These are phyloP conservation scores for Andrena flavipes DNA, from an alignment of 2,888 invertebrate genomes.

Conservation along the genomic window DNA sequence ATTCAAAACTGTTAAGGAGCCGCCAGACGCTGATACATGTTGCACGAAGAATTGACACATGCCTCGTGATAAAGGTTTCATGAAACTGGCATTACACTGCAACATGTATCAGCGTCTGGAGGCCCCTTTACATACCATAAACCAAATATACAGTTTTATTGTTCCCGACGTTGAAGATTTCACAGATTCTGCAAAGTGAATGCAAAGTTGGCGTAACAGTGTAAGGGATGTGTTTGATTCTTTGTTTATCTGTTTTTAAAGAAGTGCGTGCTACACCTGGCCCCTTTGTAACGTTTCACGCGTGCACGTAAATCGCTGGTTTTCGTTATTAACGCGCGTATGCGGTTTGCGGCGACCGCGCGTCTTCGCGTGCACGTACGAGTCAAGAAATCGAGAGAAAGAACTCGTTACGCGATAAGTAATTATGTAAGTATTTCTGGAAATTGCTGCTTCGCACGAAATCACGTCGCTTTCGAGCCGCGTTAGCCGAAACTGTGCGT, in stretches of 20 bases:
- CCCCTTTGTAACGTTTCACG: slow-evolving; percentile 2
- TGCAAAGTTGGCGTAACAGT: neutral
- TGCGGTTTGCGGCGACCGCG: slow-evolving; percentile 17
- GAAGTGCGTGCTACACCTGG: neutral
- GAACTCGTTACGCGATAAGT: slow-evolving; percentile 16
- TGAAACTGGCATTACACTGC: no score
- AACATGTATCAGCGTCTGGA: no score
- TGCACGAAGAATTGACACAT: no score
- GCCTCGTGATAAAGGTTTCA: no score
- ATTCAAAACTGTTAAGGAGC: no score
- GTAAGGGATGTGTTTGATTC: neutral
- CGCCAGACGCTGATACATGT: no score
- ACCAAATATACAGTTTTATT: neutral
- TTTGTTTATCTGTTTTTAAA: neutral
- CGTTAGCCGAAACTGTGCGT: neutral
- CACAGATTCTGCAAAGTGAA: neutral
- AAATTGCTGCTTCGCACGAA: slow-evolving; percentile 6
- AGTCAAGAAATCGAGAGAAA: slow-evolving; percentile 11
- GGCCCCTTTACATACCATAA: no score
- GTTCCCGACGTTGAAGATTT: neutral
- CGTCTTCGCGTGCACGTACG: slow-evolving; percentile 20
- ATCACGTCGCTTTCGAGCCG: neutral
- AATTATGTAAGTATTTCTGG: slow-evolving; percentile 24
- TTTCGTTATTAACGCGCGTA: slow-evolving; percentile 9
- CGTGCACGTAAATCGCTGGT: neutral